Evolutionary conservation across 2,797 vertebrate genomes (phyloP).

Genomic region (Dallia pectoralis): DNA sequence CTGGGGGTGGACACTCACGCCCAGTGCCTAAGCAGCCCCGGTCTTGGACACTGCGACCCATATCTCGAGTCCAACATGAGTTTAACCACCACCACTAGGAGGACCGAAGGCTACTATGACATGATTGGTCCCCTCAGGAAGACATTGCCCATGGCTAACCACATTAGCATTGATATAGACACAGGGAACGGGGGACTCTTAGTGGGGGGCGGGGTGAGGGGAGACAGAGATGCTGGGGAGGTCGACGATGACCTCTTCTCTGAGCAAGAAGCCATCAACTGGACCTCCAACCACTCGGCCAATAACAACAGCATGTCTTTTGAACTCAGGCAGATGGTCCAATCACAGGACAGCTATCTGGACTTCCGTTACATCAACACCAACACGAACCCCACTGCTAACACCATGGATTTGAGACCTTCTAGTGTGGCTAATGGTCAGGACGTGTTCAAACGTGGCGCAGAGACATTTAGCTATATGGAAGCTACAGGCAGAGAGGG

Average conservation of each 20-base stretch:
- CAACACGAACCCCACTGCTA: conserved; percentile 37
- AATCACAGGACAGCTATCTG: conserved; percentile 64
- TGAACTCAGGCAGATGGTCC: conserved; percentile 58
- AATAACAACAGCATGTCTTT: conserved; percentile 85
- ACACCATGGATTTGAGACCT: conserved; percentile 58
- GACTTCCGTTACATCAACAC: conserved; percentile 60
- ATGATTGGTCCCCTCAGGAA: conserved; percentile 67
- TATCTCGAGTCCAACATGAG: conserved; percentile 67
- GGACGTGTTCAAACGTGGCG: conserved; percentile 55
- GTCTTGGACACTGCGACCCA: conserved; percentile 75
- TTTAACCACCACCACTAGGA: conserved; percentile 43
- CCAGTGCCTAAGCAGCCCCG: conserved; percentile 72
- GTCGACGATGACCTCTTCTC: conserved; percentile 58
- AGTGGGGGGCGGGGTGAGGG: conserved; percentile 51
- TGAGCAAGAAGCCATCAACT: conserved; percentile 73
- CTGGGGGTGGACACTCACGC: conserved; percentile 62
- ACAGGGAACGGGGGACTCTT: conserved; percentile 68
- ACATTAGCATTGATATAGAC: conserved; percentile 71
- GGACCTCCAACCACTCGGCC: conserved; percentile 87
- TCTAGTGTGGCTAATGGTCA: conserved; percentile 68
- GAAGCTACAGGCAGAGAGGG: conserved; percentile 46
- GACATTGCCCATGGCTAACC: conserved; percentile 69
- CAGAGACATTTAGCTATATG: conserved; percentile 46
- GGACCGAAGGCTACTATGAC: conserved; percentile 61
- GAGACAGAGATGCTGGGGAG: conserved; percentile 50